phyloP scores from a whole-genome alignment of 2,113 vertebrate species.

The Podarcis cretensis region DNA sequence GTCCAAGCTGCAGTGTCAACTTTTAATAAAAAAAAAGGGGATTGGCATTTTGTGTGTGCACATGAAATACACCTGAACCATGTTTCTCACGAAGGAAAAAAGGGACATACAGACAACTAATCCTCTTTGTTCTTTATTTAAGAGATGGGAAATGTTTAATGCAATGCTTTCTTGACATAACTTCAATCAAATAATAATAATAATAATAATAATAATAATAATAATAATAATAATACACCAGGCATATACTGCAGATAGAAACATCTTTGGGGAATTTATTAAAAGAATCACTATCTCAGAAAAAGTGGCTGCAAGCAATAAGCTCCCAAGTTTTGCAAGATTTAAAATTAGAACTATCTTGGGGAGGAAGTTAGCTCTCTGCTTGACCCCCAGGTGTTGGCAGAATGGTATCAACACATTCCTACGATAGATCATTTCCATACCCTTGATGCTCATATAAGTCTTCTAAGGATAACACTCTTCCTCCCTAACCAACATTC shows the following conservation, averaged over 20 bases:
- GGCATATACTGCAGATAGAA: background rate
- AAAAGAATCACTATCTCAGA: background rate
- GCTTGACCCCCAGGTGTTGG: background rate
- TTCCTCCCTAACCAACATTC: background rate
- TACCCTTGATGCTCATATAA: background rate
- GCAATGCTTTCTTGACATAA: background rate
- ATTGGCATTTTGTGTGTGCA: background rate
- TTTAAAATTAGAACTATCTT: background rate
- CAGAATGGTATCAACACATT: background rate
- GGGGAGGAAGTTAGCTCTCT: background rate
- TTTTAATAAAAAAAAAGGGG: background rate
- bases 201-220: background rate
- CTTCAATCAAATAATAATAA: background rate
- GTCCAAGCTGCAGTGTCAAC: background rate
- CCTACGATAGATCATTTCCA: background rate
- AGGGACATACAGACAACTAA: fast-evolving
- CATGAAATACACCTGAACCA: background rate
- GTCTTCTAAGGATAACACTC: background rate
- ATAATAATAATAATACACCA: background rate
- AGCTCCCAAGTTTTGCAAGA: background rate
- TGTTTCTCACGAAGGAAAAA: constrained; percentile 2
- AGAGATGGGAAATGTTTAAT: background rate
- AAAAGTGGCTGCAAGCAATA: background rate
- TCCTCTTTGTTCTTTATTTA: background rate
- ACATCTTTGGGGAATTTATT: background rate